Percentiles rank a stretch among this genome's conserved stretches.
phyloP scores from a whole-genome alignment of 2,888 invertebrate species.

The Pomacea canaliculata region DNA sequence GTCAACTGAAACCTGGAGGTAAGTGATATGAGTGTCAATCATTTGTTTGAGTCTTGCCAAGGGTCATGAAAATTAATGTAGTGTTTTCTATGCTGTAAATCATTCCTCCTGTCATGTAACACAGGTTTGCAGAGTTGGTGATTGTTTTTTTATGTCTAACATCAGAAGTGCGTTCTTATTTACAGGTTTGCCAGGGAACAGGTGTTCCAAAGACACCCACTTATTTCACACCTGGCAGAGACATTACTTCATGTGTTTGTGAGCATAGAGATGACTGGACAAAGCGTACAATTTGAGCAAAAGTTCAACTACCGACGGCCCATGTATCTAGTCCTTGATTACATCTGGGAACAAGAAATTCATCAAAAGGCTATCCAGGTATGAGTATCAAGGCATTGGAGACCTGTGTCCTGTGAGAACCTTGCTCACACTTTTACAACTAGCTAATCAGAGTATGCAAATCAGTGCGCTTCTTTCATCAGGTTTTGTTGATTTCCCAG shows the following conservation, averaged over 20 bases:
- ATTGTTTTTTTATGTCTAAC: neutral
- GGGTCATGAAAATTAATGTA: too few relatives aligned
- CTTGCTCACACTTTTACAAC: too few relatives aligned
- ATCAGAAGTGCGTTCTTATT: neutral
- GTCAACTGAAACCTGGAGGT: too few relatives aligned
- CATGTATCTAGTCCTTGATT: conserved; percentile 94
- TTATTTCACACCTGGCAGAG: conserved; percentile 78
- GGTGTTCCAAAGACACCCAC: conserved; percentile 81
- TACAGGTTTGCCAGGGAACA: conserved; percentile 72
- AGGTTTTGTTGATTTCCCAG: too few relatives aligned
- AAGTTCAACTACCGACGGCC: conserved; percentile 96
- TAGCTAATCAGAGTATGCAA: too few relatives aligned
- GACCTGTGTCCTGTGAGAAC: too few relatives aligned
- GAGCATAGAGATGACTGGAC: conserved; percentile 97
- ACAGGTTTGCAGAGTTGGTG: neutral
- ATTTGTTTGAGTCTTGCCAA: too few relatives aligned
- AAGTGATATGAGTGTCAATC: too few relatives aligned
- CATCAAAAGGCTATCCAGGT: conserved; percentile 83
- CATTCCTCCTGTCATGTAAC: too few relatives aligned
- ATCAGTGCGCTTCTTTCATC: too few relatives aligned
- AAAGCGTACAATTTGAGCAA: conserved; percentile 94
- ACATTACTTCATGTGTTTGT: conserved; percentile 92
- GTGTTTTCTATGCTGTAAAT: too few relatives aligned
- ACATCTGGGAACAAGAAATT: conserved; percentile 86
- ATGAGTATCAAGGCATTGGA: neutral